Percentiles rank a stretch among this genome's conserved stretches.
Conservation (phyloP, 2,888 invertebrate species). For the Synergus japonicus region DNA sequence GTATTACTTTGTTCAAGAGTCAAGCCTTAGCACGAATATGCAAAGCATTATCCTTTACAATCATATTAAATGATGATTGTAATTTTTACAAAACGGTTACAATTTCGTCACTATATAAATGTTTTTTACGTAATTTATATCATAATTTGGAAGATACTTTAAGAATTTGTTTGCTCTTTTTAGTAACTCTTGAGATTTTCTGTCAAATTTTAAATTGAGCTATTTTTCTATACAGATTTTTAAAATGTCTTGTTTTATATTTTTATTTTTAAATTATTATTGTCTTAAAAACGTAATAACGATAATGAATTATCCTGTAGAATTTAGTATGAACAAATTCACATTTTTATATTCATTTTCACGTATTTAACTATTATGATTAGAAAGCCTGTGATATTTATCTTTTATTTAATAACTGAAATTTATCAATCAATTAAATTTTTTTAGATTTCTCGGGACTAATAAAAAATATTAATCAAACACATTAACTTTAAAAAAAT, state of each 20-base stretch:
- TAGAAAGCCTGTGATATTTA: slow-evolving; percentile 29
- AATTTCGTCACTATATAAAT: neutral
- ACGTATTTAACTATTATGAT: slow-evolving; percentile 21
- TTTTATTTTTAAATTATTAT: slow-evolving; percentile 24
- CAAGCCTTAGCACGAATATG: neutral
- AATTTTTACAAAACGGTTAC: neutral
- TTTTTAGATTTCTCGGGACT: neutral
- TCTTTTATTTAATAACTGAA: slow-evolving; percentile 6
- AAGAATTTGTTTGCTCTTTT: neutral
- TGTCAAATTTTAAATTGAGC: slow-evolving; percentile 46
- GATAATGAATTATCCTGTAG: slow-evolving; percentile 10
- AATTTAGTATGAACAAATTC: slow-evolving; percentile 9
- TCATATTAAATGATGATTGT: neutral
- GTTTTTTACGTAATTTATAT: slow-evolving; percentile 7
- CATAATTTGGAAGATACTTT: neutral
- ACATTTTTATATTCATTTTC: slow-evolving; percentile 17
- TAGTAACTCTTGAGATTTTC: slow-evolving; percentile 14
- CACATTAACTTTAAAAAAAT: too few species aligned
- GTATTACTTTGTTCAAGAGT: slow-evolving; percentile 1
- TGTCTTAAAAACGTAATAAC: slow-evolving; percentile 31
- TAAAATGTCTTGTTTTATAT: neutral
- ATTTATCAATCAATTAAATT: neutral
- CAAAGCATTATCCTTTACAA: neutral
- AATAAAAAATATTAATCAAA: too few species aligned
- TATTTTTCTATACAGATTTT: slow-evolving; percentile 38